These are phyloP conservation scores for Eulemur macaco DNA, from an alignment of 2,113 vertebrate species.

Conservation along the genomic window DNA sequence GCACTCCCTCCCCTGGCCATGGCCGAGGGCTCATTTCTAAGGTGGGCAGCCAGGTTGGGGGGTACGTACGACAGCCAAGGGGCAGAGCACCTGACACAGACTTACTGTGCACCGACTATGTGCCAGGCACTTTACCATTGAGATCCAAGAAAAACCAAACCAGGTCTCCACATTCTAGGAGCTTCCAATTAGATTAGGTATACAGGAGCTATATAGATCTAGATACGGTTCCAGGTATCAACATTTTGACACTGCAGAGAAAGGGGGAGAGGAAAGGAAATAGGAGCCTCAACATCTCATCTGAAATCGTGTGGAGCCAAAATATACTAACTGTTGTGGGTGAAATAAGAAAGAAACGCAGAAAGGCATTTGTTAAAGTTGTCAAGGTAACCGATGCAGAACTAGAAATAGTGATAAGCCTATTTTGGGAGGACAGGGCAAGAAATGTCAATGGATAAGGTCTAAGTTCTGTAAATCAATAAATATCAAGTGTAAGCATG, in stretches of 20 bases:
- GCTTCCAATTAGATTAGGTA: background rate
- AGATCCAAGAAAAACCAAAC: background rate
- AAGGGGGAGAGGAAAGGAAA: background rate
- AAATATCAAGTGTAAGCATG: fast-evolving
- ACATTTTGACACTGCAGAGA: background rate
- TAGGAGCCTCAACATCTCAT: fast-evolving
- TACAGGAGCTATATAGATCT: background rate
- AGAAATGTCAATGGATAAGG: background rate
- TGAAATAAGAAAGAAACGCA: background rate
- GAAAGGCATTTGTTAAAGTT: conserved; percentile 51
- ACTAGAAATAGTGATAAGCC: conserved; percentile 54
- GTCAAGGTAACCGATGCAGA: conserved; percentile 48
- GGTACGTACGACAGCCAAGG: fast-evolving
- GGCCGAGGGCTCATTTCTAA: background rate
- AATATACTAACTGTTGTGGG: background rate
- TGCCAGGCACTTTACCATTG: no score
- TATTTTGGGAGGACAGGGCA: background rate
- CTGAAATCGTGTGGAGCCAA: background rate
- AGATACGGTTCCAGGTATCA: background rate
- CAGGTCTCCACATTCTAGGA: background rate
- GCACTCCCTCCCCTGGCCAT: background rate
- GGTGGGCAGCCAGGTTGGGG: background rate
- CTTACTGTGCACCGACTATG: background rate
- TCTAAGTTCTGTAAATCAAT: background rate
- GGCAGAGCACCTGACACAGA: background rate